A percentile compares a stretch with the other conserved stretches of the same genome.
Evolutionary conservation across 2,113 vertebrate genomes (phyloP).

Genomic region (Crotophaga sulcirostris): DNA sequence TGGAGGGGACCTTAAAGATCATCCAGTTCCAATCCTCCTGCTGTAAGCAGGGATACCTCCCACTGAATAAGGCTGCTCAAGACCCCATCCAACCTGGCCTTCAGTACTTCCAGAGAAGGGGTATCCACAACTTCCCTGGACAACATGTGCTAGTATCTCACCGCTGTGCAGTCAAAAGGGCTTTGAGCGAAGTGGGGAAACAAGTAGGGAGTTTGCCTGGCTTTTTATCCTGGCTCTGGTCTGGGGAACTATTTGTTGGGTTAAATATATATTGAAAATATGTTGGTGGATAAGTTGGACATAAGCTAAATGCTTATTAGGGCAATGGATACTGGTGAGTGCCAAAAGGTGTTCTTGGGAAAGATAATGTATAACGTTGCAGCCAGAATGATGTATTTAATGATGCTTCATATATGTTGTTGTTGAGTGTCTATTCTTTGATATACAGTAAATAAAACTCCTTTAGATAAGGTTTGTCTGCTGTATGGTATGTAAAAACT

Average conservation of each 20-base stretch:
- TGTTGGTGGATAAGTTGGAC: background rate
- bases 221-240: background rate
- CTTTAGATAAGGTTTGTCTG: background rate
- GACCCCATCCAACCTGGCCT: no score
- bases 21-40: no score
- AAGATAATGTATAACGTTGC: background rate
- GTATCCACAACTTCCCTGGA: no score
- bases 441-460: background rate
- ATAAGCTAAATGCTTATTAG: background rate
- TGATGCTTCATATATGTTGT: background rate
- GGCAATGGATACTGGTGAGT: background rate
- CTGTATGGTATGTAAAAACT: background rate
- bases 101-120: no score
- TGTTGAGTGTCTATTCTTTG: background rate
- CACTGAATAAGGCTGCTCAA: no score
- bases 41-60: no score
- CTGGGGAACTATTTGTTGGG: rapidly evolving
- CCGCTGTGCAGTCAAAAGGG: background rate
- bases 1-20: no score
- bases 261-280: background rate
- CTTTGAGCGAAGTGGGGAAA: background rate
- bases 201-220: background rate
- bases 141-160: no score
- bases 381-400: background rate
- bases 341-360: background rate